phyloP scores from a whole-genome alignment of 2,113 vertebrate species.

The Lycocorax pyrrhopterus region DNA sequence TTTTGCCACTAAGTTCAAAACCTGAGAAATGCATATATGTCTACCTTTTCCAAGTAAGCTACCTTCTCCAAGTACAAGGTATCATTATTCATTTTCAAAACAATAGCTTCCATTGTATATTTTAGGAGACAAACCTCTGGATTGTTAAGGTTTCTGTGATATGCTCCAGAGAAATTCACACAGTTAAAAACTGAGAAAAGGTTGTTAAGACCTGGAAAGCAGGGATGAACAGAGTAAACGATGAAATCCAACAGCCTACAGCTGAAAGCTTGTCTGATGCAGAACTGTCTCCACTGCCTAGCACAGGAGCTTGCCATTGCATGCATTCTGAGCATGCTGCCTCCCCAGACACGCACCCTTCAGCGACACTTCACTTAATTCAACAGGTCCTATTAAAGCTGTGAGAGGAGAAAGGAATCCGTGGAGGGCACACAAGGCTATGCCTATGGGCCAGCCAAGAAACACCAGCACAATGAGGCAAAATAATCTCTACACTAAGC shows the following conservation, averaged over 20 bases:
- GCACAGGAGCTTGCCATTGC: constrained; percentile 56
- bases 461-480: background rate
- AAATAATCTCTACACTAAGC: background rate
- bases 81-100: background rate
- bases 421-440: constrained; percentile 68
- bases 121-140: background rate
- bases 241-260: background rate
- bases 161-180: background rate
- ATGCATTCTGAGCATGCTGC: constrained; percentile 68
- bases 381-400: constrained; percentile 70
- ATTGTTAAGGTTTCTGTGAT: background rate
- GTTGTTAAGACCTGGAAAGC: background rate
- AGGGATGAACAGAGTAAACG: background rate
- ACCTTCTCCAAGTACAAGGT: background rate
- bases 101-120: background rate
- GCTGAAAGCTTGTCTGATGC: background rate
- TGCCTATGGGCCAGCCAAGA: constrained; percentile 74
- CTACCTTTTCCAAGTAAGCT: background rate
- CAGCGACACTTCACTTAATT: constrained; percentile 63
- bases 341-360: constrained; percentile 68
- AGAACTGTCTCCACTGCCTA: background rate
- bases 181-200: background rate
- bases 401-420: constrained; percentile 72
- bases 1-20: background rate
- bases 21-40: background rate